Base-by-base conservation (phyloP, 2,113 vertebrate genomes). In the Prietella phreatophila region DNA sequence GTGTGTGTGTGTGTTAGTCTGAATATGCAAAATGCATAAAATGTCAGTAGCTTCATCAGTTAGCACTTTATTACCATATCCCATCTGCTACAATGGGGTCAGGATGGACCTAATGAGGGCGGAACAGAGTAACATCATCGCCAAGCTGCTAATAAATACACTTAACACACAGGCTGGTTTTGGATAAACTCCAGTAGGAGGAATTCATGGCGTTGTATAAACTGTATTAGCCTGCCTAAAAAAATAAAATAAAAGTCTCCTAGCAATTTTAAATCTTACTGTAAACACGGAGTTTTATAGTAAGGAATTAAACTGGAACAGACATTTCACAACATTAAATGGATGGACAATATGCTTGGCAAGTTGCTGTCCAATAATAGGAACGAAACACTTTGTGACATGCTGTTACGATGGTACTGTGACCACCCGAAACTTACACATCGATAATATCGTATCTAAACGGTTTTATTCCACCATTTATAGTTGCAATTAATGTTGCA, bases 131-230 rank as follows among this genome's bases (percentile, higher is more conserved):
- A 82, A 39, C 20, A 42, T 42, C 80, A 42, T 42, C 42, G 36
- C 33, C 56, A 61, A 61, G 80, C 80, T 82, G 56, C 56, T 61
- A 82, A 82, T 61, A 82, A 82, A 82, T 61, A 82, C 56, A 42
- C 13, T 61, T 39, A 82, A 61, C 56, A 42, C 33, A 61, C 30
- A 13, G 30, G 30, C 55, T 81, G 30, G 10, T 20, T 30, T 25
- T 39, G 55, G 55, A 82, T 25, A 14, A 39, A 82, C 55, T 60
- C 80, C 80, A 82, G 10, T 1, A 61, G 2, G 2, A 82, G 56
- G 19, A 25, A 61, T 60, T 80, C 2, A 39, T 27, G n/a, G 25
- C 76, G 3, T 79, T 78, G 19, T 55, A 30, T 6, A 30, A 79
- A 55, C 27, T 17, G 50, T 30, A 55, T 80, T 19, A 15, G 15